Conservation (phyloP, 1,140 invertebrate species). For the Stenopsyche tienmushanensis region DNA sequence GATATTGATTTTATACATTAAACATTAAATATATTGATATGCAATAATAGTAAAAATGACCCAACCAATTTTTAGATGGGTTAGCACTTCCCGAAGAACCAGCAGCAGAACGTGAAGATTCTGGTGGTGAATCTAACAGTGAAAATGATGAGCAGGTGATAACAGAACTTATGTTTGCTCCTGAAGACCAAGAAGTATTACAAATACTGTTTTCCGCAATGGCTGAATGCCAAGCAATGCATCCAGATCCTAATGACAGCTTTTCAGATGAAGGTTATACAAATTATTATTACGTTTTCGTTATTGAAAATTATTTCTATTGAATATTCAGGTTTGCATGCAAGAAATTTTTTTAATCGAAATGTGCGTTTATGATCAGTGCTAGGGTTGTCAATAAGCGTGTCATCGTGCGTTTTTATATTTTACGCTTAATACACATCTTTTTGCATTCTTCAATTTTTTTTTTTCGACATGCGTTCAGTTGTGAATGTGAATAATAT, state of each 20-base stretch:
- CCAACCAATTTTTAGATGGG: slow-evolving; percentile 8
- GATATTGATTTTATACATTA: too few relatives aligned
- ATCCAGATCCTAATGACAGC: slow-evolving; percentile 35
- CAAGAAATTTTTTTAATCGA: background rate
- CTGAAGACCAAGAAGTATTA: slow-evolving; percentile 18
- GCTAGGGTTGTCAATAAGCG: too few relatives aligned
- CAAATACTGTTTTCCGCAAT: slow-evolving; percentile 33
- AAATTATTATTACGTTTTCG: background rate
- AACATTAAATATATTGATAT: background rate
- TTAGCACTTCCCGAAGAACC: slow-evolving; percentile 3
- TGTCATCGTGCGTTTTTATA: too few relatives aligned
- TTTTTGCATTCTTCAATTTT: too few relatives aligned
- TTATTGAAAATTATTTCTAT: background rate
- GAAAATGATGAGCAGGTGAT: slow-evolving; percentile 20
- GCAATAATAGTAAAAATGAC: too few relatives aligned
- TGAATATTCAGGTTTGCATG: background rate
- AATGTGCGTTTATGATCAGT: too few relatives aligned
- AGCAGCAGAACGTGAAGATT: background rate
- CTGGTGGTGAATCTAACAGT: slow-evolving; percentile 16
- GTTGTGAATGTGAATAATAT: too few relatives aligned
- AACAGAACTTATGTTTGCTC: slow-evolving; percentile 36
- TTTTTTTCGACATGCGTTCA: too few relatives aligned
- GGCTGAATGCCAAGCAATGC: slow-evolving; percentile 36
- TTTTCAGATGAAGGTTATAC: slow-evolving; percentile 22
- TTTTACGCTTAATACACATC: too few relatives aligned